phyloP scores from a whole-genome alignment of 2,113 vertebrate genomes.

The Hylia prasina region DNA sequence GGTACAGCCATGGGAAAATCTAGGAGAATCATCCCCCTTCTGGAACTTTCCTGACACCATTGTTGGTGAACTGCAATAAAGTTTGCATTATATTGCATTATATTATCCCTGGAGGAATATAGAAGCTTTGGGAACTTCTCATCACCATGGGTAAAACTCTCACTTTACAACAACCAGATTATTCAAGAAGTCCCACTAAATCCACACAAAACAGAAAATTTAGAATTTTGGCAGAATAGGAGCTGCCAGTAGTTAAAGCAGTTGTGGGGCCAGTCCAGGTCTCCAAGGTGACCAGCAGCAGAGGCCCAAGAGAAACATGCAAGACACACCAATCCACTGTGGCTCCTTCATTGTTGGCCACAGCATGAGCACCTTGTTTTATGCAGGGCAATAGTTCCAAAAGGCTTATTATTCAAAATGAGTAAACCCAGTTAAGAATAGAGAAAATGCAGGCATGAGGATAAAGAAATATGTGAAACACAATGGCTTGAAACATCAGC shows the following conservation, averaged over 20 bases:
- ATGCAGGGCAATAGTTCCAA: neutral
- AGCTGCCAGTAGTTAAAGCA: neutral
- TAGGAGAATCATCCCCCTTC: neutral
- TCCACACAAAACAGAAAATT: neutral
- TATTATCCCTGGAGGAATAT: neutral
- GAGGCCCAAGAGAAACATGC: neutral
- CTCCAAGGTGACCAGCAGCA: neutral
- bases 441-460: neutral
- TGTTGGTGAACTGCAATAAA: neutral
- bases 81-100: no score
- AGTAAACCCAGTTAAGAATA: neutral
- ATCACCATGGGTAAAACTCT: neutral
- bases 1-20: neutral
- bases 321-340: neutral
- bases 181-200: neutral
- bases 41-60: neutral
- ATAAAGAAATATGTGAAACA: neutral
- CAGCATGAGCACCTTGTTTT: conserved; percentile 5
- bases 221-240: no score
- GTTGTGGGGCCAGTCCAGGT: neutral
- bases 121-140: neutral
- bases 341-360: neutral
- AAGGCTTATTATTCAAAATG: neutral
- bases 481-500: neutral
- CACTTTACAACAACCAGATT: neutral